These are phyloP conservation scores for Typhlichthys eigenmanni DNA, from an alignment of 2,797 vertebrate species.

Conservation along the genomic window DNA sequence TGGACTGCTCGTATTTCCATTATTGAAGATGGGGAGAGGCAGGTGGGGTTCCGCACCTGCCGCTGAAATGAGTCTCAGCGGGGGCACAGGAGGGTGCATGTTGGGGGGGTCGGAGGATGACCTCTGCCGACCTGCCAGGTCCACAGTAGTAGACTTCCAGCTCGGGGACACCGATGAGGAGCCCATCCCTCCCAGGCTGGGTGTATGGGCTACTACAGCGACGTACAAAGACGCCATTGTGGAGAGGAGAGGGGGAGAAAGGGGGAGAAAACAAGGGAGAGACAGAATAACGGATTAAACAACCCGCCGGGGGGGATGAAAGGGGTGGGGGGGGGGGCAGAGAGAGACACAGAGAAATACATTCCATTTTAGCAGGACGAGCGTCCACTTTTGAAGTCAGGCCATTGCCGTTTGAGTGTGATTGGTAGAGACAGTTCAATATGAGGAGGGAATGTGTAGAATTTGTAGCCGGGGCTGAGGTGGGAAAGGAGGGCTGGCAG, in stretches of 20 bases:
- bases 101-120: conserved; percentile 98
- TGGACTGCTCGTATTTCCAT: no score
- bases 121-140: conserved; percentile 89
- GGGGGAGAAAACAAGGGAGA: background rate
- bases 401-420: conserved; percentile 31
- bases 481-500: conserved; percentile 45
- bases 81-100: conserved; percentile 91
- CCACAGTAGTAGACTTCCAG: conserved; percentile 91
- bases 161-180: conserved; percentile 82
- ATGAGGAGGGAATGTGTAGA: conserved; percentile 51
- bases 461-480: conserved; percentile 30
- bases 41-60: conserved; percentile 78
- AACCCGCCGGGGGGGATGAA: conserved; percentile 1
- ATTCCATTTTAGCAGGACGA: conserved; percentile 3
- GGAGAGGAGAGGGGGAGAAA: conserved; percentile 15
- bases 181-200: conserved; percentile 80
- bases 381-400: conserved; percentile 30
- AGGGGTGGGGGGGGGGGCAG: background rate
- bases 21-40: no score
- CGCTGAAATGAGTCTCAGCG: conserved; percentile 88
- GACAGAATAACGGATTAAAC: background rate
- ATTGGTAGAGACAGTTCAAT: conserved; percentile 42
- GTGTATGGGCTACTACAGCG: conserved; percentile 79
- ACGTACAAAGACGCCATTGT: background rate
- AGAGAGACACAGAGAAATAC: background rate